Conservation (phyloP, 2,797 vertebrate genomes). For the Tragelaphus eurycerus region DNA sequence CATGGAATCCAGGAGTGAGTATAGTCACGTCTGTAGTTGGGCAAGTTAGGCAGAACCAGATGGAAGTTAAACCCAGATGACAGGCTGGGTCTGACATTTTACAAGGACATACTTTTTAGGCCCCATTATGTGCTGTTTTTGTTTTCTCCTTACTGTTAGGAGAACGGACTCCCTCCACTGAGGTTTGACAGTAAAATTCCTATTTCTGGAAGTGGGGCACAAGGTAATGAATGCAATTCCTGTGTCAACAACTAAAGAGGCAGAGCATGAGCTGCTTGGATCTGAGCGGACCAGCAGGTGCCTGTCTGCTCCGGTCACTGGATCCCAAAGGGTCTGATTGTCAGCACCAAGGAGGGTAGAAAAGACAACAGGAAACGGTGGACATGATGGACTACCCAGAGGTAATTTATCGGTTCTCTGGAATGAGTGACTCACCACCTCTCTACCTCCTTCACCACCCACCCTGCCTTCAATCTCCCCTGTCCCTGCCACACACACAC, state of each 20-base stretch:
- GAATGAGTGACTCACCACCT: background rate
- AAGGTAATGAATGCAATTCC: background rate
- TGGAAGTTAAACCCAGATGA: background rate
- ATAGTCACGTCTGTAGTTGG: background rate
- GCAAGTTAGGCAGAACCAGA: background rate
- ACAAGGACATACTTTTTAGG: background rate
- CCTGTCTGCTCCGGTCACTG: background rate
- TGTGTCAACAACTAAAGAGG: background rate
- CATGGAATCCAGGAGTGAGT: background rate
- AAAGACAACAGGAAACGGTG: background rate
- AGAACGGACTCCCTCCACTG: background rate
- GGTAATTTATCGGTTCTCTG: background rate
- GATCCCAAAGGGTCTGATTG: background rate
- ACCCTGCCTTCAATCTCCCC: background rate
- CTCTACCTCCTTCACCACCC: background rate
- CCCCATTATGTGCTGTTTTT: background rate
- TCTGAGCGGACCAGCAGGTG: background rate
- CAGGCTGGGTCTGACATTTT: background rate
- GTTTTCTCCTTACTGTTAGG: background rate
- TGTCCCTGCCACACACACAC: too few relatives aligned
- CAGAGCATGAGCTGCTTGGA: background rate
- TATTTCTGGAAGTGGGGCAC: background rate
- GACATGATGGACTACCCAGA: background rate
- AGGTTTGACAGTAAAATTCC: background rate
- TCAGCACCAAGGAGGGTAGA: background rate